Base-by-base conservation (phyloP, 2,113 vertebrate genomes). In the Himantopus leucocephalus region DNA sequence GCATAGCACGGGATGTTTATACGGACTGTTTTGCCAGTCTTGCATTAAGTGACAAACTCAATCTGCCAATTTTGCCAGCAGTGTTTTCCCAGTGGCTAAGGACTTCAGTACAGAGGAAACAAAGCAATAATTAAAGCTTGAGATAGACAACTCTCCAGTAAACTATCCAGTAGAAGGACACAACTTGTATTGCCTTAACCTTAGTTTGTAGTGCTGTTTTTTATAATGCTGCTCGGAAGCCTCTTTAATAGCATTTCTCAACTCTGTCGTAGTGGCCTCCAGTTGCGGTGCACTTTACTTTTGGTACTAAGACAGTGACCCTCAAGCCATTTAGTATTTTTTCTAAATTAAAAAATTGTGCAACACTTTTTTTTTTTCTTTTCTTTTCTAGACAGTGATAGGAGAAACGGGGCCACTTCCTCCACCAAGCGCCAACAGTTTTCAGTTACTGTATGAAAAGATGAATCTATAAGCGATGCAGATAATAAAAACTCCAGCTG, bases 211-310 rank as follows among this genome's bases (percentile, higher is more conserved):
- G 83, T 47, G 64, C 64, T 92, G 67, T 56, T 43, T 75, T 95
- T 92, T 92, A 71, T 55, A 60, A 48, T 23, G 76, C 43, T 88
- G 13, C 84, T 64, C 64, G 74, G 86, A 88, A 89, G 62, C 90
- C 92, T 95, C 93, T 85, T 63, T 3, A 45, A 21, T 53, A 15
- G 96, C 74, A 68, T 88, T 70, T 94, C 93, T 93, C 85, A 90
- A n/a, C 96, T 91, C 92, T 87, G 83, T 73, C 0, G 1, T 93
- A 63, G 70, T 50, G 90, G 96, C 96, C 94, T 96, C 92, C 90
- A 73, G 88, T 82, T 91, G 85, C 48, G 82, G 95, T 96, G 98
- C 98, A 98, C 98, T 98, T 98, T 98, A 98, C 93, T 96, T 97
- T 93, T 95, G 98, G 98, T 98, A 98, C 98, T 97, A 84, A 90